Evolutionary conservation across 2,888 invertebrate species (phyloP), one percentile per base, ranked within the genome.

Genomic region (Cephalotes varians): DNA sequence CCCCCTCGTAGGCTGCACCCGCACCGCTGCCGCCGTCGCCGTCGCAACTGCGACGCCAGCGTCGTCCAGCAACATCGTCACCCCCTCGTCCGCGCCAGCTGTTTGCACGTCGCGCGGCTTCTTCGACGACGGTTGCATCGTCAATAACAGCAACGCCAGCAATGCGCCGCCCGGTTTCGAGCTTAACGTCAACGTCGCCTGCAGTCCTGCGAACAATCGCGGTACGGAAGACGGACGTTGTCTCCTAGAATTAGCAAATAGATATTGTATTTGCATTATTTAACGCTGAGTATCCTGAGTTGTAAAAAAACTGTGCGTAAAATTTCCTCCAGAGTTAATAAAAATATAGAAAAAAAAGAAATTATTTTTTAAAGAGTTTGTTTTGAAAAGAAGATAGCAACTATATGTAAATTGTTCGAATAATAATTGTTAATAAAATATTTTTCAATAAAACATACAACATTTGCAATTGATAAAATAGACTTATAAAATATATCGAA

Each of bases 101-200:
- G 85, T 88, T 34, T 92, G 87, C 72, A 87, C 89, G 34, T 81
- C 91, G 44, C 86, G 90, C 60, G 90, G 90, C 44, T 93, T 93
- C 83, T 92, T 93, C 87, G 91, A 92, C 65, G 93, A 93, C 54
- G 49, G 64, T 25, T 85, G 86, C 79, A 44, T 74, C 10, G 67
- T 74, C 9, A 73, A 88, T 76, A 74, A 90, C 60, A 81, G 86
- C 65, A 80, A 82, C 40, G 51, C 92, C 91, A 81, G 72, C 90
- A 93, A 79, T 85, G 90, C 56, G 93, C 92, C 86, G 93, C 94
- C 92, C 87, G 92, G 94, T 89, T 93, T 93, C 89, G 91, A 93
- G 88, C 90, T 94, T 82, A 93, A 93, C 86, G 92, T 93, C 81
- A 93, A 93, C 87, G 92, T 93, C 83, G 92, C 93, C 65, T 92